A percentile compares a stretch with the other conserved stretches of the same genome.
phyloP scores from a whole-genome alignment of 2,113 vertebrate species.

The Pavo muticus region DNA sequence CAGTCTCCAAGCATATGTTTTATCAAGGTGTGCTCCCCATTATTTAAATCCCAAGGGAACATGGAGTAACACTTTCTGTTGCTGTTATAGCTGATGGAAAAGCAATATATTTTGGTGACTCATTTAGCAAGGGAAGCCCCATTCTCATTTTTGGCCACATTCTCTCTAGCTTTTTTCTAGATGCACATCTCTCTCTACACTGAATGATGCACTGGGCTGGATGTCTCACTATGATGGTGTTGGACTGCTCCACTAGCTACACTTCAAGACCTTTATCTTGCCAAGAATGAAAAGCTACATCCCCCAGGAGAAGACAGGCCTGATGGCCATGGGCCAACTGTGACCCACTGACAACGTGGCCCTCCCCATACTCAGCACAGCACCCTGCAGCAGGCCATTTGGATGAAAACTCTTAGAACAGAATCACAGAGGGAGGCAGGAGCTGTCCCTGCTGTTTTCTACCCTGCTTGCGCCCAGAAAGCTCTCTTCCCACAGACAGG shows the following conservation, averaged over 20 bases:
- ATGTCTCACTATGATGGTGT: fast-evolving
- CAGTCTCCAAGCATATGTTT: neutral
- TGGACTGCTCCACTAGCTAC: neutral
- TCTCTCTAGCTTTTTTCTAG: neutral
- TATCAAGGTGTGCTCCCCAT: neutral
- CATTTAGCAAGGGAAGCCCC: neutral
- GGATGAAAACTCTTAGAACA: neutral
- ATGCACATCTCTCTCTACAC: too few relatives aligned
- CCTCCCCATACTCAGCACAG: neutral
- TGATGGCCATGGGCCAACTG: neutral
- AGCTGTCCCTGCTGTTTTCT: neutral
- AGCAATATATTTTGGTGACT: neutral
- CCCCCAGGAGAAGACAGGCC: fast-evolving
- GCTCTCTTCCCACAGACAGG: neutral
- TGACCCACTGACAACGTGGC: neutral
- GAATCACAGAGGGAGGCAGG: neutral
- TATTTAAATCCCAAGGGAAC: neutral
- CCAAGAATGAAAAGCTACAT: neutral
- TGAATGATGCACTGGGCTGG: neutral
- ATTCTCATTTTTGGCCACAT: fast-evolving
- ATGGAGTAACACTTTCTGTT: neutral
- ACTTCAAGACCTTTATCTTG: neutral
- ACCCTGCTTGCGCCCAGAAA: fast-evolving
- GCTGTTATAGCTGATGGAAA: neutral
- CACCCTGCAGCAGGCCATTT: neutral